Base-by-base conservation (phyloP, 2,113 vertebrate genomes). In the Hystrix cristata region DNA sequence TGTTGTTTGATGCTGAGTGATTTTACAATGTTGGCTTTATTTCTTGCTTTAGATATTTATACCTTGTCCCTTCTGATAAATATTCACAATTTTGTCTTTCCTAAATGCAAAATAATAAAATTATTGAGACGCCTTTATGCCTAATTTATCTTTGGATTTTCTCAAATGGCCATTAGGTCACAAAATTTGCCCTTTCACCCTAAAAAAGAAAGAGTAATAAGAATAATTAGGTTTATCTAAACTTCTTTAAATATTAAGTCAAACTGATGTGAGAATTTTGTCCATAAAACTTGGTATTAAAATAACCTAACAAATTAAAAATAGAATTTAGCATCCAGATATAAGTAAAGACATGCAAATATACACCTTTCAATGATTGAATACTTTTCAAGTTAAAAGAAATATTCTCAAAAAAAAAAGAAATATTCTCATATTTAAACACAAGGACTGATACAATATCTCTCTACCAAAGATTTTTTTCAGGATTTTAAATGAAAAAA, bases 151-250 rank as follows among this genome's bases (percentile, higher is more conserved):
- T 90, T 72, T 86, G n/a, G 0, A 7, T 91, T 92, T 95, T 87
- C 67, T 87, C 91, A 92, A 92, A 65, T 60, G 19, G 14, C 12
- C 67, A 95, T 65, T 64, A 88, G 38, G 14, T 94, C 51, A 83
- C n/a, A 59, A 86, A 34, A 91, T 92, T 90, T 83, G 43, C 21
- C 3, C 51, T 60, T 92, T 86, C 29, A 79, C 5, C 43, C 29
- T 85, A 43, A 90, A 84, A 93, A 95, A 86, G 60, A 94, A 92
- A 90, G 31, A 69, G n/a, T 15, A 95, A 51, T 59, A 87, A 62
- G 21, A 83, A 80, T 53, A 92, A 81, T 51, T 79, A 94, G 21
- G 18, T 43, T 62, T 92, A 67, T 78, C 14, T 85, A 84, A 88
- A 83, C 87, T 92, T 95, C 48, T 84, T 10, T 29, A 91, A 76